A percentile compares a stretch with the other conserved stretches of the same genome.
phyloP scores from a whole-genome alignment of 2,888 invertebrate species.

The Aquatica leii region DNA sequence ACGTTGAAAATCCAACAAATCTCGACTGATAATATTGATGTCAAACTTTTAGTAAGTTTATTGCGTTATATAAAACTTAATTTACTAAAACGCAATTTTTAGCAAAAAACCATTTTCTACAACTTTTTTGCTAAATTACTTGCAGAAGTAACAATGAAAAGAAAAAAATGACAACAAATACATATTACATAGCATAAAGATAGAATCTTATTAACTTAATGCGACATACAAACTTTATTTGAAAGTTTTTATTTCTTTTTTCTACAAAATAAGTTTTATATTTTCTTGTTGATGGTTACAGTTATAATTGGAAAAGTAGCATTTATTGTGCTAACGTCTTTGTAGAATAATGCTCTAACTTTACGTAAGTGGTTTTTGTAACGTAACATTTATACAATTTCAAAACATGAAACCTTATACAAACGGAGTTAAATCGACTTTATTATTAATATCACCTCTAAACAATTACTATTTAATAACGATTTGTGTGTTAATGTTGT shows the following conservation, averaged over 20 bases:
- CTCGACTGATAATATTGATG: slow-evolving; percentile 6
- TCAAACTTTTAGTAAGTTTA: slow-evolving; percentile 4
- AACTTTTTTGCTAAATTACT: slow-evolving; percentile 2
- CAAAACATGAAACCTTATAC: too few relatives aligned
- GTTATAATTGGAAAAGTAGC: slow-evolving; percentile 1
- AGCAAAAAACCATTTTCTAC: background rate
- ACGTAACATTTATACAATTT: too few relatives aligned
- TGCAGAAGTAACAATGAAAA: slow-evolving; percentile 4
- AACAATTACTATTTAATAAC: too few relatives aligned
- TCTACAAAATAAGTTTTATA: slow-evolving; percentile 2
- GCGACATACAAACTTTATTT: slow-evolving; percentile 13
- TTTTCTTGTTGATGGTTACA: slow-evolving; percentile 3
- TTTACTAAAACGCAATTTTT: slow-evolving; percentile 9
- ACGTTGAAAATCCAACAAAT: slow-evolving; percentile 18
- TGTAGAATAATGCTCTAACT: too few relatives aligned
- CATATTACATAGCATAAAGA: background rate
- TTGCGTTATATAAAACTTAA: slow-evolving; percentile 5
- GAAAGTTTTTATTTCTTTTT: slow-evolving; percentile 10
- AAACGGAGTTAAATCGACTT: too few relatives aligned
- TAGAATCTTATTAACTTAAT: slow-evolving; percentile 13
- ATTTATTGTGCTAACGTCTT: background rate
- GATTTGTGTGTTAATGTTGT: too few relatives aligned
- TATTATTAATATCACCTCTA: too few relatives aligned
- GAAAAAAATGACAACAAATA: slow-evolving; percentile 4
- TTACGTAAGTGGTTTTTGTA: too few relatives aligned